phyloP scores from a whole-genome alignment of 2,797 vertebrate species.

The Dendrocincla tyrannina region DNA sequence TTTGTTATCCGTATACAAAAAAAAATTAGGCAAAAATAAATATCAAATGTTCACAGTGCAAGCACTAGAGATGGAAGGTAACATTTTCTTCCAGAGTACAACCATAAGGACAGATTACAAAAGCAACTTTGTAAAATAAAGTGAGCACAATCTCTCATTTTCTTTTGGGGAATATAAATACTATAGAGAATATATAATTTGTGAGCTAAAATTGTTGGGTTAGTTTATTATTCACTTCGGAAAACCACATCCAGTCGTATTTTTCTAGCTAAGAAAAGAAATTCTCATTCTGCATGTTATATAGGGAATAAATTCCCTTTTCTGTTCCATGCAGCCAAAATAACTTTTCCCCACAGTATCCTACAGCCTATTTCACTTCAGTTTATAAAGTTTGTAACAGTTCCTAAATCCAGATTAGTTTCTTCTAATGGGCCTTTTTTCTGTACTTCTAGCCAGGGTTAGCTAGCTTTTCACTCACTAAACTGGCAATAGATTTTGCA shows the following conservation, averaged over 20 bases:
- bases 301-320: constrained; percentile 20
- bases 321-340: constrained; percentile 3
- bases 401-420: neutral
- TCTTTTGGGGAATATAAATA: neutral
- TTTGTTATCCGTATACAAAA: neutral
- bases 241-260: neutral
- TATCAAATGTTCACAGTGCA: neutral
- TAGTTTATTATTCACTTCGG: neutral
- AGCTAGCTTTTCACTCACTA: neutral
- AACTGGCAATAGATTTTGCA: neutral
- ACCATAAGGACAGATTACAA: neutral
- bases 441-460: neutral
- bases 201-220: neutral
- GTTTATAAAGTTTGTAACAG: neutral
- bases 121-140: neutral
- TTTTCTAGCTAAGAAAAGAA: constrained; percentile 12
- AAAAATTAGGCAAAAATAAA: neutral
- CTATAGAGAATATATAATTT: neutral
- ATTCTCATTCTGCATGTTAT: neutral
- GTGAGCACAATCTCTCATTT: neutral
- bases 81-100: neutral
- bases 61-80: neutral
- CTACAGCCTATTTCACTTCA: neutral
- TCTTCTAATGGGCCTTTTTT: neutral
- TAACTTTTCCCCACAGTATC: neutral